A percentile compares a stretch with the other conserved stretches of the same genome.
Evolutionary conservation across 1,140 invertebrate species (phyloP).

Genomic region (Spodoptera litura): DNA sequence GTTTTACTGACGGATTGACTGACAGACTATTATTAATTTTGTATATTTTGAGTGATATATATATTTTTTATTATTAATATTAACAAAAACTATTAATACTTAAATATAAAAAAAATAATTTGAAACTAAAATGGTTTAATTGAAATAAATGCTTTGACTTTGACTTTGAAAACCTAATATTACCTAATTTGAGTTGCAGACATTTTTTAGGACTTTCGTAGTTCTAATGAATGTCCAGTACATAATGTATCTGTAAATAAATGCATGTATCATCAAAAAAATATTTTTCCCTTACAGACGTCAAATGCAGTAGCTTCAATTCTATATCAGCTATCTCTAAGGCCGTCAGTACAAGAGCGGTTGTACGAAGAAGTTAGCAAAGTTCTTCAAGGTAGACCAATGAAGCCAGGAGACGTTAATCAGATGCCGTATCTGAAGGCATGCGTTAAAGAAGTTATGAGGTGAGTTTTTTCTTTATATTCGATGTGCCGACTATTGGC

Average conservation of each 20-base stretch:
- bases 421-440: slow-evolving; percentile 93
- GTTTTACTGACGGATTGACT: too few species aligned
- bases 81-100: too few species aligned
- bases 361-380: slow-evolving; percentile 90
- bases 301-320: slow-evolving; percentile 92
- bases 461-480: slow-evolving; percentile 84
- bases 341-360: slow-evolving; percentile 91
- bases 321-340: slow-evolving; percentile 91
- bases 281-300: slow-evolving; percentile 86
- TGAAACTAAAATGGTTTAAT: too few species aligned
- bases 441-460: slow-evolving; percentile 95
- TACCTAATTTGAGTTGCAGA: background rate
- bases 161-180: too few species aligned
- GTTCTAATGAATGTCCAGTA: too few species aligned
- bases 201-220: background rate
- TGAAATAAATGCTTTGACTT: too few species aligned
- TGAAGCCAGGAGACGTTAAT: slow-evolving; percentile 89
- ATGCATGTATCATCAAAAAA: background rate
- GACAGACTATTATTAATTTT: too few species aligned
- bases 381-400: slow-evolving; percentile 81
- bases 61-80: too few species aligned
- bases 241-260: too few species aligned
- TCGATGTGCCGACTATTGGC: too few species aligned
- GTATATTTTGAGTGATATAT: too few species aligned
- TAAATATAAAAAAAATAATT: too few species aligned